Percentiles rank a stretch among this genome's conserved stretches.
phyloP scores from a whole-genome alignment of 2,113 vertebrate species.

The Limanda limanda region DNA sequence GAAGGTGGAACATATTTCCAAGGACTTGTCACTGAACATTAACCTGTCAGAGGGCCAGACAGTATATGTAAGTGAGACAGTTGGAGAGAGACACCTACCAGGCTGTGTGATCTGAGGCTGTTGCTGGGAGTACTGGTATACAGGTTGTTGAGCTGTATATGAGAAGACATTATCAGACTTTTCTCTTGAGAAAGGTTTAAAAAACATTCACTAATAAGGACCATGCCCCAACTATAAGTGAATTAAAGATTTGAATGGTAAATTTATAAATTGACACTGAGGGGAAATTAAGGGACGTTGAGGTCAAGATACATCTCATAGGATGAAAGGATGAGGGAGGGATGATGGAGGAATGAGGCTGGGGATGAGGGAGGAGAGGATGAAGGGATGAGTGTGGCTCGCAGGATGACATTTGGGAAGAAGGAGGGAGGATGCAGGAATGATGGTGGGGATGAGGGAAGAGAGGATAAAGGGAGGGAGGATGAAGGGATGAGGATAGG shows the following conservation, averaged over 20 bases:
- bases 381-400: too few species aligned
- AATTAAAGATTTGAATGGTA: too few species aligned
- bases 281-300: background rate
- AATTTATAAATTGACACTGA: background rate
- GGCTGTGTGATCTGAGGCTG: background rate
- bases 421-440: too few species aligned
- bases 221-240: background rate
- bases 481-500: too few species aligned
- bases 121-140: background rate
- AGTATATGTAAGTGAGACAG: too few species aligned
- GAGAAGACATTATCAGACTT: background rate
- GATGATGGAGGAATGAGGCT: too few species aligned
- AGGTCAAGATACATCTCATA: background rate
- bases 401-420: too few species aligned
- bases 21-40: background rate
- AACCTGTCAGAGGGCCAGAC: background rate
- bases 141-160: background rate
- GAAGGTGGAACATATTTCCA: too few species aligned
- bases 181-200: background rate
- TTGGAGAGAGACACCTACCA: conserved; percentile 24
- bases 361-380: too few species aligned
- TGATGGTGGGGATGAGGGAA: too few species aligned
- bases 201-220: background rate
- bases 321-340: too few species aligned
- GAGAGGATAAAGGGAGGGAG: too few species aligned